Evolutionary conservation across 2,888 invertebrate genomes (phyloP).

Genomic region (Beris chalybata): DNA sequence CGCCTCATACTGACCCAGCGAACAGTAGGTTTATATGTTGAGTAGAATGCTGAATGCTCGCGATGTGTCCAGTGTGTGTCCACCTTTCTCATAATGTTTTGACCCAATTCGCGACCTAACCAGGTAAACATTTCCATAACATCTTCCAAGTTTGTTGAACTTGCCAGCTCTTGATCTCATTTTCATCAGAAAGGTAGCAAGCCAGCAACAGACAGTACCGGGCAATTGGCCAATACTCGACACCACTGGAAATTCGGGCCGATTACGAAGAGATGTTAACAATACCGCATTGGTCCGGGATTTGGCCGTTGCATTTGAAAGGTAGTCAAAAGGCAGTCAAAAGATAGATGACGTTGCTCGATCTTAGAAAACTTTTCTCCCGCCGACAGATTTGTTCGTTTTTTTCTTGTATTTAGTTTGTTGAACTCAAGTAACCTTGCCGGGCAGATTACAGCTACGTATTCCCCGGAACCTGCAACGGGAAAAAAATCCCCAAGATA

Average conservation of each 20-base stretch:
- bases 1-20: background rate
- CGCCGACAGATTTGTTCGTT: background rate
- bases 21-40: background rate
- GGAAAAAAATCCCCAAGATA: constrained; percentile 17
- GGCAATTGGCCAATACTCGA: background rate
- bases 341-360: background rate
- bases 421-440: constrained; percentile 34
- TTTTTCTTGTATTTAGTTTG: constrained; percentile 27
- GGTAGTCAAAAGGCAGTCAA: background rate
- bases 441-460: constrained; percentile 7
- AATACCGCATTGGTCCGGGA: no score
- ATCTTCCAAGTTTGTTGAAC: constrained; percentile 30
- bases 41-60: background rate
- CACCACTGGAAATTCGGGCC: background rate
- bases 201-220: constrained; percentile 4
- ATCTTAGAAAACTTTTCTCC: constrained; percentile 21
- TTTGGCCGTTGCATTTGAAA: background rate
- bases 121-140: constrained; percentile 30
- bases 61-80: constrained; percentile 22
- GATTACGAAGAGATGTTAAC: background rate
- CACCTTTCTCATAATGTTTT: constrained; percentile 29
- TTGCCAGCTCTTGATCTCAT: constrained; percentile 32
- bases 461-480: constrained; percentile 26
- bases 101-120: constrained; percentile 30
- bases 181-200: constrained; percentile 29